These are phyloP conservation scores for Aphelinus certus DNA, from an alignment of 1,140 invertebrate genomes.

Conservation along the genomic window DNA sequence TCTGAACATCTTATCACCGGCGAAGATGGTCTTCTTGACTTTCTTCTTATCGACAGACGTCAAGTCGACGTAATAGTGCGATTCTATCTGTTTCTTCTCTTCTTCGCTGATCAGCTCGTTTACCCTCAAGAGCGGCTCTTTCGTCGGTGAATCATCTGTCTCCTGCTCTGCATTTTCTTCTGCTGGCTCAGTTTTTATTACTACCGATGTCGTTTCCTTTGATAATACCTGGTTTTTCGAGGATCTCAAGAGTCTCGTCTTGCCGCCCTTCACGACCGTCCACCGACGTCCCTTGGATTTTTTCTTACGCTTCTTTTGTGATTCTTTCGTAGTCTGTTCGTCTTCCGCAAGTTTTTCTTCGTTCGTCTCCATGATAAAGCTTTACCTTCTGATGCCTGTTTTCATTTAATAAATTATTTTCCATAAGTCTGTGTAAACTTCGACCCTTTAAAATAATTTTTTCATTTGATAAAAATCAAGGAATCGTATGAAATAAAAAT, in stretches of 20 bases:
- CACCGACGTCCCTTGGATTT: not conserved
- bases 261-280: not conserved
- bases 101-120: constrained; percentile 52
- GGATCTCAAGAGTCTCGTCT: not conserved
- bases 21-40: constrained; percentile 43
- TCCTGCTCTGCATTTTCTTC: no score
- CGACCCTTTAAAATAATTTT: not conserved
- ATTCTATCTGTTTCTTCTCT: constrained; percentile 51
- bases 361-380: not conserved
- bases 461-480: no score
- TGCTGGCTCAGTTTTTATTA: no score
- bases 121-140: constrained; percentile 1
- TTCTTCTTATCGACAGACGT: constrained; percentile 41
- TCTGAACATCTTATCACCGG: constrained; percentile 41
- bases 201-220: no score
- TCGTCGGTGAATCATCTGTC: no score
- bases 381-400: constrained; percentile 17
- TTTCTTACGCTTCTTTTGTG: not conserved
- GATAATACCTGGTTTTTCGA: no score
- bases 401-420: constrained; percentile 32
- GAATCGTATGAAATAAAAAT: no score
- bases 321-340: not conserved
- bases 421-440: constrained; percentile 12
- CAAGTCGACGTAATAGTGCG: constrained; percentile 47
- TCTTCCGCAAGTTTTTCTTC: not conserved